These are phyloP conservation scores for Apodemia duryi DNA, from an alignment of 2,888 invertebrate species.

Conservation along the genomic window DNA sequence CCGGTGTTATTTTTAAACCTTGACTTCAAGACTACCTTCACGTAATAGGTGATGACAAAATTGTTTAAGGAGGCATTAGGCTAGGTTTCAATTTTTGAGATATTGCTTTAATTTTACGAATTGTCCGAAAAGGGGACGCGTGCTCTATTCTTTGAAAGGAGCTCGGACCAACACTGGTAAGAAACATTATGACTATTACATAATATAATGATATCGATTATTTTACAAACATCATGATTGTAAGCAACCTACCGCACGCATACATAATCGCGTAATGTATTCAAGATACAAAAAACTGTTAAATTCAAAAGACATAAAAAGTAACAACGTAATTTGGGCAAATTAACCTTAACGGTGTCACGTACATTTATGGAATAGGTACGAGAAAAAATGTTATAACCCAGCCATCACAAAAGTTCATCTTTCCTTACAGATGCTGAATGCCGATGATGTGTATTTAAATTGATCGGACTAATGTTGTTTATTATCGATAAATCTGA, in stretches of 20 bases:
- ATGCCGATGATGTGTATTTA: constrained; percentile 28
- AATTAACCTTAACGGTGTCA: constrained; percentile 64
- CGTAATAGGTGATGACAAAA: too few relatives aligned
- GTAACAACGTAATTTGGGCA: constrained; percentile 50
- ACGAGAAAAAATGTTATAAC: constrained; percentile 39
- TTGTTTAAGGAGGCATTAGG: too few relatives aligned
- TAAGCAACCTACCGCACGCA: constrained; percentile 58
- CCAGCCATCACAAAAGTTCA: constrained; percentile 28
- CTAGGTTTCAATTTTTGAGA: too few relatives aligned
- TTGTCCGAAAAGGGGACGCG: too few relatives aligned
- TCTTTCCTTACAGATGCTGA: constrained; percentile 26
- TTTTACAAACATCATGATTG: constrained; percentile 12
- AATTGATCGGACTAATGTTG: constrained; percentile 29
- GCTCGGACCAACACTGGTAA: too few relatives aligned
- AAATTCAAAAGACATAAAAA: constrained; percentile 39
- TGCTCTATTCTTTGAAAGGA: too few relatives aligned
- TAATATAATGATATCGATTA: constrained; percentile 19
- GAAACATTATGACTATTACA: too few relatives aligned
- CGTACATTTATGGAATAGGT: constrained; percentile 49
- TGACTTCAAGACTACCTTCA: too few relatives aligned
- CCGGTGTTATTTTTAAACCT: too few relatives aligned
- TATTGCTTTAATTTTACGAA: too few relatives aligned
- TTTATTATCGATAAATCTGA: constrained; percentile 39
- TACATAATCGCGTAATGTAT: constrained; percentile 50
- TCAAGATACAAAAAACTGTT: constrained; percentile 39